phyloP scores from a whole-genome alignment of 2,113 vertebrate species.

The Irena cyanogastra region DNA sequence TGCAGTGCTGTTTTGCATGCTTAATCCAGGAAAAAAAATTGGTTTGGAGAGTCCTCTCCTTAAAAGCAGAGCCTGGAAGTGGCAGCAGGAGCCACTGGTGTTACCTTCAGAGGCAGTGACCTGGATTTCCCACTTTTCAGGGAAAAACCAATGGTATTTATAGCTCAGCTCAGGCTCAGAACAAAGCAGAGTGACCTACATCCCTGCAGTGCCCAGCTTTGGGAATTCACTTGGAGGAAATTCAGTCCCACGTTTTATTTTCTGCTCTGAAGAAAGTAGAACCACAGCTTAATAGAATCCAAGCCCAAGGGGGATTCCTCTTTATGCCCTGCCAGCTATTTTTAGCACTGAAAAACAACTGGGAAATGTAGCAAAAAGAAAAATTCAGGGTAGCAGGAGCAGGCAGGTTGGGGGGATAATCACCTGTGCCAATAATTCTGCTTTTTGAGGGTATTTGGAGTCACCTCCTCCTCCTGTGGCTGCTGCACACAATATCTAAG shows the following conservation, averaged over 20 bases:
- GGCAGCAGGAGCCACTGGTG: not conserved
- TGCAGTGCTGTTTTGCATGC: not conserved
- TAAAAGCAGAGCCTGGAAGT: not conserved
- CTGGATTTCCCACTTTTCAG: not conserved
- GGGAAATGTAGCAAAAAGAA: not conserved
- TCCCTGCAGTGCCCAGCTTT: not conserved
- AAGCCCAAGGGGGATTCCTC: not conserved
- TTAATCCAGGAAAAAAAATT: not conserved
- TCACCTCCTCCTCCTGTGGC: not conserved
- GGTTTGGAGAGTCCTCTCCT: not conserved
- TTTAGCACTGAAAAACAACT: not conserved
- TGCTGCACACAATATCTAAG: not conserved
- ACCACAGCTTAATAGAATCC: not conserved
- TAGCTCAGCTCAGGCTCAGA: not conserved
- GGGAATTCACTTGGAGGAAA: slow-evolving; percentile 14
- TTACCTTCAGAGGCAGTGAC: not conserved
- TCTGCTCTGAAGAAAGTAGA: not conserved
- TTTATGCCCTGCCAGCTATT: not conserved
- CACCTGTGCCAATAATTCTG: not conserved
- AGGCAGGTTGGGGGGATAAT: too few relatives aligned
- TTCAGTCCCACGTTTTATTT: not conserved
- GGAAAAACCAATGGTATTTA: not conserved
- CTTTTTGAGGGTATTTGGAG: not conserved
- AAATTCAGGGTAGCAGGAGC: not conserved
- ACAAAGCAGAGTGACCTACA: slow-evolving; percentile 24